Evolutionary conservation across 2,113 vertebrate genomes (phyloP), one percentile per base, ranked within the genome.

Genomic region (Lutjanus erythropterus): DNA sequence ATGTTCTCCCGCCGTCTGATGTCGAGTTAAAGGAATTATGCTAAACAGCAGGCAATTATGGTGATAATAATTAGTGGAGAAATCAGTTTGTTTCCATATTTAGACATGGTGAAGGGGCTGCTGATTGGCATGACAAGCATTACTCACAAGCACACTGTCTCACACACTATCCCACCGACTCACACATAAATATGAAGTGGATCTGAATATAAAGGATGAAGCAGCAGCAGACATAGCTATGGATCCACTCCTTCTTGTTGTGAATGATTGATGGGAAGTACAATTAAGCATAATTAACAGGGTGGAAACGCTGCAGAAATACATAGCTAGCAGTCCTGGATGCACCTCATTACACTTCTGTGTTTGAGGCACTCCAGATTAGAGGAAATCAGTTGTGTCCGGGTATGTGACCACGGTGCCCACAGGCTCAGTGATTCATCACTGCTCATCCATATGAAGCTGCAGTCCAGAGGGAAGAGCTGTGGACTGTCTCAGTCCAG

Each of bases 221-320:
- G 71, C n/a, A 72, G 70, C 25, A 68, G 60, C 67, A 77, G 37
- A 55, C 72, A 39, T 14, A 16, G 9, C 9, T 47, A 21, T 18
- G 53, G 80, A 67, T 75, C 47, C 23, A 18, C 42, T 53, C 52
- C 49, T 23, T 71, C 67, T 84, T 69, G 37, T 85, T 78, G 46
- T 25, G 41, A 68, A 62, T 79, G 85, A 91, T 84, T 90, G 88
- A 88, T 88, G 59, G 83, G 29, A 76, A 85, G 60, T 59, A 75
- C 9, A 86, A 88, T 90, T 74, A 87, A 52, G 50, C 29, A n/a
- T 80, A 78, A 91, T 93, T 86, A 90, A 71, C 5, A 9, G 31
- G 35, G 62, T 10, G 16, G 66, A 78, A 75, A 66, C 49, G 6
- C 49, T 56, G 75, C 55, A 67, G 69, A 78, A 74, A 68, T 35